Percentiles rank a stretch among this genome's conserved stretches.
These are phyloP conservation scores for Loripinus fragilis DNA, from an alignment of 2,888 invertebrate genomes.

Conservation along the genomic window DNA sequence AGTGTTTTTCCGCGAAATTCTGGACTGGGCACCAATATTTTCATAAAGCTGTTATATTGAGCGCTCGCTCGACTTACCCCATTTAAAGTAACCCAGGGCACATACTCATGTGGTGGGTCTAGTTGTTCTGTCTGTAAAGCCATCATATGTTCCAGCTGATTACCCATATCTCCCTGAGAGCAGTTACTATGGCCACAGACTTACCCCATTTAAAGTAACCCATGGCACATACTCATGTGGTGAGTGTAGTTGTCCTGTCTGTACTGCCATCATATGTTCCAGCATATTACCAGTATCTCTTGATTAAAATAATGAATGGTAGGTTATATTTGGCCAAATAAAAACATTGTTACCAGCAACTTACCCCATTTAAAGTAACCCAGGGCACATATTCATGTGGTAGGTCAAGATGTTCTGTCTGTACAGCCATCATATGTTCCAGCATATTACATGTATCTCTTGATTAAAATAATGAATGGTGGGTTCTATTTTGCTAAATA, in stretches of 20 bases:
- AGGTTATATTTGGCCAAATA: too few relatives aligned
- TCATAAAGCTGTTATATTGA: too few relatives aligned
- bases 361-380: too few relatives aligned
- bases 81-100: conserved; percentile 64
- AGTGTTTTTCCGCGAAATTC: too few relatives aligned
- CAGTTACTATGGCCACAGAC: conserved; percentile 53
- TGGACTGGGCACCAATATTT: too few relatives aligned
- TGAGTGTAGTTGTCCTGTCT: conserved; percentile 74
- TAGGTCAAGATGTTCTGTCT: conserved; percentile 74
- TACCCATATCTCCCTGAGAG: conserved; percentile 68
- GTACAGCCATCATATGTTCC: conserved; percentile 76
- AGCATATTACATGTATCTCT: conserved; percentile 72
- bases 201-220: conserved; percentile 78
- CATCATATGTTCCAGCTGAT: conserved; percentile 78
- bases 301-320: too few relatives aligned
- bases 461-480: too few relatives aligned
- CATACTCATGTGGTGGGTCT: conserved; percentile 74
- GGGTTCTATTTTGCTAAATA: too few relatives aligned
- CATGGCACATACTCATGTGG: conserved; percentile 73
- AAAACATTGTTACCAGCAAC: too few relatives aligned
- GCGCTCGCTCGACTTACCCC: too few relatives aligned
- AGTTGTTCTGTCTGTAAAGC: conserved; percentile 72
- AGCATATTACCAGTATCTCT: conserved; percentile 73
- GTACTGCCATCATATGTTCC: conserved; percentile 76
- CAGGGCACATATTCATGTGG: conserved; percentile 73